These are phyloP conservation scores for Syndactyla subalaris DNA, from an alignment of 2,797 vertebrate genomes.

Conservation along the genomic window DNA sequence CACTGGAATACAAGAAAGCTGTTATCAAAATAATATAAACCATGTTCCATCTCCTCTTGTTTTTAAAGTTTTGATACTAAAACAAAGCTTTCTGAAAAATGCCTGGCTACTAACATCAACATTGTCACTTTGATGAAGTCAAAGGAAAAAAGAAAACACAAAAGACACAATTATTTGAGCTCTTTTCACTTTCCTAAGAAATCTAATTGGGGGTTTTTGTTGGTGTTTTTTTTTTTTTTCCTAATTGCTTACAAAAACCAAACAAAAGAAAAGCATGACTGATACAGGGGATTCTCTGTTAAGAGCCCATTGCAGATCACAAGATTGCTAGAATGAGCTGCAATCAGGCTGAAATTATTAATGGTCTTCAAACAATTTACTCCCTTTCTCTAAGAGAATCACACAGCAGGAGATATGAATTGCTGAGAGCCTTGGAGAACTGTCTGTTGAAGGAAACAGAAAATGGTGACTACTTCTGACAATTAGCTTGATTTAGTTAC, in stretches of 20 bases:
- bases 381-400: neutral
- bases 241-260: neutral
- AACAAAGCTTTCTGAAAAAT: neutral
- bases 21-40: neutral
- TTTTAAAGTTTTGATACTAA: neutral
- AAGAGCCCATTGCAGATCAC: neutral
- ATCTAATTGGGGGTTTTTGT: neutral
- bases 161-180: neutral
- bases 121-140: neutral
- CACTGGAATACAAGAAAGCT: neutral
- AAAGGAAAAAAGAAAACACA: neutral
- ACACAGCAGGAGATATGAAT: neutral
- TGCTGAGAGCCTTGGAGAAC: neutral
- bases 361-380: neutral
- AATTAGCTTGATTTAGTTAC: neutral
- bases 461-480: neutral
- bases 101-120: neutral
- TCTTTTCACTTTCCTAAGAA: neutral
- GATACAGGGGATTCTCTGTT: neutral
- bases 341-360: neutral
- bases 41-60: neutral
- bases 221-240: neutral
- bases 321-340: neutral
- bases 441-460: neutral
- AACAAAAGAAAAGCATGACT: neutral